Evolutionary conservation across 2,113 vertebrate genomes (phyloP).

Genomic region (Blennius ocellaris): DNA sequence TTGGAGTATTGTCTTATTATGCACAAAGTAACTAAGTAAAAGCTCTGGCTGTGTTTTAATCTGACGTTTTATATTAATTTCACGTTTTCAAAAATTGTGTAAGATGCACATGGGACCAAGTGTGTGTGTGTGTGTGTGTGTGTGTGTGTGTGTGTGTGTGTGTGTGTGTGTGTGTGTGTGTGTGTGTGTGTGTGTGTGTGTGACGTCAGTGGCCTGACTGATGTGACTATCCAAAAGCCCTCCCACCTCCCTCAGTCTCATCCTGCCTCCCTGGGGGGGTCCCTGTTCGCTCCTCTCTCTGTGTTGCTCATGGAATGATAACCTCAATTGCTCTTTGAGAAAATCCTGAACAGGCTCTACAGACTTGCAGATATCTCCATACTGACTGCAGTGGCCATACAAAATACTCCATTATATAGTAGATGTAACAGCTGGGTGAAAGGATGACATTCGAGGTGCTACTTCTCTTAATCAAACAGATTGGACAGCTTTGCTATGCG

Average conservation of each 20-base stretch:
- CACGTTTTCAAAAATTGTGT: too few relatives aligned
- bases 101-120: too few relatives aligned
- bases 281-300: slow-evolving; percentile 47
- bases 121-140: too few relatives aligned
- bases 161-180: background rate
- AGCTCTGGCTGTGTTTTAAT: too few relatives aligned
- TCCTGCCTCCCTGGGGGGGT: slow-evolving; percentile 29
- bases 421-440: slow-evolving; percentile 9
- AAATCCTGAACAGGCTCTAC: background rate
- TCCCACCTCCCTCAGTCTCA: slow-evolving; percentile 30
- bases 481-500: slow-evolving; percentile 14
- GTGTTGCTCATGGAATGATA: slow-evolving; percentile 34
- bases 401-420: slow-evolving; percentile 2
- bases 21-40: too few relatives aligned
- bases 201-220: slow-evolving; percentile 62
- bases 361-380: background rate
- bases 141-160: background rate
- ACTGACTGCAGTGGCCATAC: background rate
- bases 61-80: too few relatives aligned
- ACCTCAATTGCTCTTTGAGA: slow-evolving; percentile 33
- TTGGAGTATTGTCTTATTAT: too few relatives aligned
- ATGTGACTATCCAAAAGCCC: slow-evolving; percentile 44
- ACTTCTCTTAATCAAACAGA: slow-evolving; percentile 24
- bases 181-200: background rate
- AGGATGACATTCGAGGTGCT: background rate